Evolutionary conservation across 2,797 vertebrate species (phyloP), one percentile per base, ranked within the genome.

Genomic region (Neomorphus geoffroyi): DNA sequence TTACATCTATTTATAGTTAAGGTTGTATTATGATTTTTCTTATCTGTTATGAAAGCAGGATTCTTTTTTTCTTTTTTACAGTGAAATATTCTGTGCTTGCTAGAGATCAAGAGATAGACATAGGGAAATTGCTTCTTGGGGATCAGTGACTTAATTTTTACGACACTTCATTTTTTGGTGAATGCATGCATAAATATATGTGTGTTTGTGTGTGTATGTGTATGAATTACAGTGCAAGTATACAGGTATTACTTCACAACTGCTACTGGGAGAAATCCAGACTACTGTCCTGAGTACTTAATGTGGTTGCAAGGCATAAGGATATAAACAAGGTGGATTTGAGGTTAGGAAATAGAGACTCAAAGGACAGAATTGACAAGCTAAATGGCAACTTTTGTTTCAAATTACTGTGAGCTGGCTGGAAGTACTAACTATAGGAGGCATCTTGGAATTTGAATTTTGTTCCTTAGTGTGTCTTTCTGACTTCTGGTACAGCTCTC

Each of bases 131-230:
- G 41, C 50, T 88, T 82, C 39, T 79, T 67, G 83, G 60, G 88
- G 80, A 73, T 41, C 19, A 65, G 45, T 91, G 89, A 14, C 78
- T 96, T 88, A 56, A 88, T 96, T 96, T 94, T 65, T 81, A 43
- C 46, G 27, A 23, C 1, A 3, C 58, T 18, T 65, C 11, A 6
- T 71, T 37, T 93, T 86, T 81, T 79, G 39, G 51, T 83, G n/a
- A 72, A 28, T 50, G 27, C 46, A 27, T 81, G 26, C 35, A 51
- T 56, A 75, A 65, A 33, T 64, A 33, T 11, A 18, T 1, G 0
- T 19, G 15, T 10, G n/a, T n/a, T n/a, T n/a, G 22, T 30, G 23
- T 45, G 53, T 62, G 9, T 69, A 37, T 15, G 7, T 18, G 8
- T 71, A 14, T 80, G 39, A 69, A 57, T 46, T 73, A 24, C 9